These are phyloP conservation scores for Coryphaenoides rupestris DNA, from an alignment of 2,113 vertebrate species.

Conservation along the genomic window DNA sequence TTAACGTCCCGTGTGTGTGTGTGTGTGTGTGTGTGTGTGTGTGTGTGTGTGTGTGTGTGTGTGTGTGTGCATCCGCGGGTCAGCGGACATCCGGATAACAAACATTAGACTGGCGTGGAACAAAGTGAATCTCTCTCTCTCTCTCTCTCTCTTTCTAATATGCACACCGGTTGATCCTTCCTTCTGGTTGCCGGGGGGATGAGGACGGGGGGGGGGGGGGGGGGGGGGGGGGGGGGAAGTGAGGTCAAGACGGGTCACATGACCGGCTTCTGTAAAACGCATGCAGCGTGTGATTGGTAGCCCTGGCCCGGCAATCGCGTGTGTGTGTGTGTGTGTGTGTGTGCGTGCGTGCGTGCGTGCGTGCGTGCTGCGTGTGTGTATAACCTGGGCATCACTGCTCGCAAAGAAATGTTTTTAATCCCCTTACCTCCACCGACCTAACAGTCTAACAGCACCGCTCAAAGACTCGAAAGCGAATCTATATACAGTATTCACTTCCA, in stretches of 20 bases:
- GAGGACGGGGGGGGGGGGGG: constrained; percentile 27
- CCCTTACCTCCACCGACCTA: too few species aligned
- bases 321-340: too few species aligned
- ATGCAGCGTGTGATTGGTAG: not conserved
- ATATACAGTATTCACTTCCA: too few species aligned
- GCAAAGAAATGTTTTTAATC: too few species aligned
- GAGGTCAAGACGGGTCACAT: not conserved
- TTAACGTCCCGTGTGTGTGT: constrained; percentile 1
- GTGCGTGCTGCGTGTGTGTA: too few species aligned
- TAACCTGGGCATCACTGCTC: too few species aligned
- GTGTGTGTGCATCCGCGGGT: not conserved
- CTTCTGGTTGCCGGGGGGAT: constrained; percentile 11
- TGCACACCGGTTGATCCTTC: constrained; percentile 43
- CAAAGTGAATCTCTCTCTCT: constrained; percentile 44
- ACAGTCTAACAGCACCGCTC: too few species aligned
- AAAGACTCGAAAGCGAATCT: too few species aligned
- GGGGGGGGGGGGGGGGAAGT: constrained; percentile 19
- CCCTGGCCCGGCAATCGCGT: too few species aligned
- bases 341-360: too few species aligned
- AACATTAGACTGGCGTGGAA: constrained; percentile 26
- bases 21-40: constrained; percentile 9
- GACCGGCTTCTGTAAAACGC: not conserved
- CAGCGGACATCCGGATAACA: constrained; percentile 10
- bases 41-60: constrained; percentile 4
- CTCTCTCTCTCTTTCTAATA: constrained; percentile 22